Base-by-base conservation (phyloP, 2,888 invertebrate genomes). In the Ditula angustiorana region DNA sequence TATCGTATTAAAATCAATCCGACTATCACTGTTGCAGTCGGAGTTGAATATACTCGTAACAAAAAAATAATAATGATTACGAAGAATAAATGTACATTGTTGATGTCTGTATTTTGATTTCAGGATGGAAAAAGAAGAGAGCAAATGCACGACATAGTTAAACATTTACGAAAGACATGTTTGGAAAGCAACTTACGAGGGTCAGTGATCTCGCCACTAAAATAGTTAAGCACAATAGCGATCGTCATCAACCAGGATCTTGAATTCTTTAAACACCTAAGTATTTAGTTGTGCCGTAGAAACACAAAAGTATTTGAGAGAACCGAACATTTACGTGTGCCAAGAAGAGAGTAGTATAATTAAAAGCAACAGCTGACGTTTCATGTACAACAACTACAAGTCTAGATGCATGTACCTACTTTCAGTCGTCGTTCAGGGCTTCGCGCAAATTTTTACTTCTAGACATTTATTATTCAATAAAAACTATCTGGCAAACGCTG, bases 281-380 rank as follows among this genome's bases (percentile, higher is more conserved):
- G 8, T 41, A 19, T 41, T 41, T 19, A 41, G 41, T 7, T 35
- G 49, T 16, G 16, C 11, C 50, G 19, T 50, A 28, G 50, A 50
- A 50, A 21, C 30, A n/a, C 5, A 46, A n/a, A 52, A 37, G 4
- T 62, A 41, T 30, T 21, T 21, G 37, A 49, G 47, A n/a, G 30
- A 62, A 26, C 49, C n/a, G 13, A 47, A 47, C 23, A 41, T 62
- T 56, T 50, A 50, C 24, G 41, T 44, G 74, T 78, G 78, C 80
- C 79, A 81, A 81, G 71, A 75, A 72, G 74, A 76, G 75, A 73
- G 73, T 69, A 69, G 69, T 71, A 74, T 73, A 80, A 80, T 80
- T 78, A 79, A 76, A 79, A 72, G 58, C 67, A 56, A 58, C 70
- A 58, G 57, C 56, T 62, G 57, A 35, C 57, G 41, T 44, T 56